These are phyloP conservation scores for Synchiropus splendidus DNA, from an alignment of 2,113 vertebrate species.

Conservation along the genomic window DNA sequence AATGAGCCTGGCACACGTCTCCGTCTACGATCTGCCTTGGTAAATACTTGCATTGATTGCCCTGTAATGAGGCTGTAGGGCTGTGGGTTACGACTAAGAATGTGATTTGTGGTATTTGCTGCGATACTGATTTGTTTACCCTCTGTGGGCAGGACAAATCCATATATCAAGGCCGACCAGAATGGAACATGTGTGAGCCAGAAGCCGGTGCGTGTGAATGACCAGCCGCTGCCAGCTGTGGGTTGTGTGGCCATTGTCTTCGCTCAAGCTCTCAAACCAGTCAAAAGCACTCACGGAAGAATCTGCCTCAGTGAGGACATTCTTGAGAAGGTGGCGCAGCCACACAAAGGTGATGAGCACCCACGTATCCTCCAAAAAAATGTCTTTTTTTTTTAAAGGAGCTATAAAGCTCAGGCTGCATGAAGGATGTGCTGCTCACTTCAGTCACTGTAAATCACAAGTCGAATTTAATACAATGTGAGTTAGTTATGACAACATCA, in stretches of 20 bases:
- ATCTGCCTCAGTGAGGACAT: conserved; percentile 2
- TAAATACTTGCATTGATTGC: conserved; percentile 39
- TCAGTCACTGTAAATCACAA: no score
- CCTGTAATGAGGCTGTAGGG: conserved; percentile 41
- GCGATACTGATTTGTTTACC: conserved; percentile 42
- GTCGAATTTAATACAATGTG: no score
- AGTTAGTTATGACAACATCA: no score
- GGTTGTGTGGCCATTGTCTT: conserved; percentile 25
- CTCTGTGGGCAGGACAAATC: conserved; percentile 41
- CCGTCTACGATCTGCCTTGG: conserved; percentile 21
- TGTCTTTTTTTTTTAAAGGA: no score
- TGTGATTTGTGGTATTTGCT: conserved; percentile 34
- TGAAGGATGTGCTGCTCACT: no score
- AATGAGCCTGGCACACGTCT: conserved; percentile 39
- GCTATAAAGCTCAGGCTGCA: no score
- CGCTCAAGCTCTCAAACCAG: conserved; percentile 25
- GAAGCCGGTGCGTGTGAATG: conserved; percentile 31
- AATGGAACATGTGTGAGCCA: conserved; percentile 31
- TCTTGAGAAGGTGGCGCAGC: conserved; percentile 9
- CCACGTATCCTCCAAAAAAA: no score
- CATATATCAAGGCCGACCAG: conserved; percentile 45
- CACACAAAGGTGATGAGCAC: neutral
- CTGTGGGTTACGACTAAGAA: conserved; percentile 30
- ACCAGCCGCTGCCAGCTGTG: conserved; percentile 27
- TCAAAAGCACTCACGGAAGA: conserved; percentile 25